Evolutionary conservation across 2,113 vertebrate species (phyloP).

Genomic region (Platichthys stellatus): DNA sequence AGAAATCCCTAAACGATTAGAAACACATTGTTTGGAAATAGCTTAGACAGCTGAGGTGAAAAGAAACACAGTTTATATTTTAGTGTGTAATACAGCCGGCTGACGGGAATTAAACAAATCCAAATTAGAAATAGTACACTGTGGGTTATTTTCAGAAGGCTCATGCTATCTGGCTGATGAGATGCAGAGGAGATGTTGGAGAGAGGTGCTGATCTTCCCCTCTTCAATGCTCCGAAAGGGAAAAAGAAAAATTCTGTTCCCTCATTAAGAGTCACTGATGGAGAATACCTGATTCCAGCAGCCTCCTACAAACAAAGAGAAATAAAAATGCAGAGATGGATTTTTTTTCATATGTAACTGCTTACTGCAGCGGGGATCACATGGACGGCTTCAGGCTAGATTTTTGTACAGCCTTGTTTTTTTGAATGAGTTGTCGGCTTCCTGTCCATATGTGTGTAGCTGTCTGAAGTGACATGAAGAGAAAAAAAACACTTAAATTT

Average conservation of each 20-base stretch:
- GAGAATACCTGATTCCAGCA: too few relatives aligned
- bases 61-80: not conserved
- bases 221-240: slow-evolving; percentile 32
- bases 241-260: slow-evolving; percentile 1
- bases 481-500: too few relatives aligned
- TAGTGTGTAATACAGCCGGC: not conserved
- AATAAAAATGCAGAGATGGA: too few relatives aligned
- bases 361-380: not conserved
- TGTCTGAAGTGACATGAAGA: too few relatives aligned
- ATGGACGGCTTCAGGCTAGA: not conserved
- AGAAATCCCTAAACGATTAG: slow-evolving; percentile 14
- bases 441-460: too few relatives aligned
- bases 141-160: not conserved
- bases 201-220: not conserved
- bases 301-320: too few relatives aligned
- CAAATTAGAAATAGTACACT: not conserved
- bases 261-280: too few relatives aligned
- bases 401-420: not conserved
- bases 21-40: slow-evolving; percentile 7
- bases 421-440: too few relatives aligned
- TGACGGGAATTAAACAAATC: slow-evolving; percentile 1
- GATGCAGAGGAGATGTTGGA: slow-evolving; percentile 12
- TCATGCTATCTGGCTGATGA: not conserved
- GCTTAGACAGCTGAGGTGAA: slow-evolving; percentile 4
- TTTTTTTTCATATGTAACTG: not conserved